A percentile compares a stretch with the other conserved stretches of the same genome.
phyloP scores from a whole-genome alignment of 2,888 invertebrate species.

The Agapostemon virescens region DNA sequence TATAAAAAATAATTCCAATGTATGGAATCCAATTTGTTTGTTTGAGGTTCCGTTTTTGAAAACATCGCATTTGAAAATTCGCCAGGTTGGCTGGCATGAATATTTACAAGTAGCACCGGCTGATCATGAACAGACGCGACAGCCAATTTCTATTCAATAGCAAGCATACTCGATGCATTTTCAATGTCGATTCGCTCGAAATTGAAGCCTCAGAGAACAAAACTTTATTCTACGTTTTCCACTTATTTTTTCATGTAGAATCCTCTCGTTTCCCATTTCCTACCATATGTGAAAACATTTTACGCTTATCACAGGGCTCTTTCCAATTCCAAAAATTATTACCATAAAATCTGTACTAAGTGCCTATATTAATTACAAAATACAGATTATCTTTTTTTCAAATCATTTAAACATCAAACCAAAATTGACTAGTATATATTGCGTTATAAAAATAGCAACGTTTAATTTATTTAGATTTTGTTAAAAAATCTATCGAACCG shows the following conservation, averaged over 20 bases:
- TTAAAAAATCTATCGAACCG: no score
- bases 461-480: no score
- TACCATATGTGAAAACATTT: background rate
- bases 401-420: no score
- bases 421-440: no score
- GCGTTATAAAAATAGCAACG: no score
- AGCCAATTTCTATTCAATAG: background rate
- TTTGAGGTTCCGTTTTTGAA: background rate
- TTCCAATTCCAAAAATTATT: background rate
- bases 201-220: background rate
- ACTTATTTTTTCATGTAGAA: background rate
- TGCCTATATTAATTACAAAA: background rate
- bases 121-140: background rate
- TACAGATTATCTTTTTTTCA: background rate
- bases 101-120: conserved; percentile 1
- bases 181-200: background rate
- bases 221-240: background rate
- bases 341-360: background rate
- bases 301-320: background rate
- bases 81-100: background rate
- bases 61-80: background rate
- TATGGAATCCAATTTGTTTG: background rate
- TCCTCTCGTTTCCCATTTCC: background rate
- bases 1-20: background rate
- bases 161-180: background rate